Percentiles rank a stretch among this genome's conserved stretches.
Conservation (phyloP, 2,797 vertebrate genomes). For the Chelon auratus region DNA sequence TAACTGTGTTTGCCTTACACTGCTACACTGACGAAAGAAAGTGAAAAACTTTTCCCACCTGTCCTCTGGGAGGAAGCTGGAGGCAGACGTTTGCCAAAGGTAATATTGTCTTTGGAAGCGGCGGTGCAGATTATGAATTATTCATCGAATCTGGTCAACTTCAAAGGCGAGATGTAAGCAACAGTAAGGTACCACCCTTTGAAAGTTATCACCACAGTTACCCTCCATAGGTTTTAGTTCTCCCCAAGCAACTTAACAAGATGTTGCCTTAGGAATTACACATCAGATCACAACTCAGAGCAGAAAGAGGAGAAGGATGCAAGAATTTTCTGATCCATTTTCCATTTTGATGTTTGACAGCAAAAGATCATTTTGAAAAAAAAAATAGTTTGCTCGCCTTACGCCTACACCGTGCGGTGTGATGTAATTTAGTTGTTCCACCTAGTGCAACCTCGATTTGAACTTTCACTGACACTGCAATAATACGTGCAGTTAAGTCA, state of each 20-base stretch:
- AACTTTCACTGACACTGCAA: conserved; percentile 14
- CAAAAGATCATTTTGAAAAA: conserved; percentile 34
- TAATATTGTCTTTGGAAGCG: conserved; percentile 73
- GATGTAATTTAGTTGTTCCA: conserved; percentile 2
- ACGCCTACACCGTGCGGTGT: background rate
- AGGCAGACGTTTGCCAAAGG: conserved; percentile 74
- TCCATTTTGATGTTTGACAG: conserved; percentile 46
- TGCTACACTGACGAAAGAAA: conserved; percentile 44
- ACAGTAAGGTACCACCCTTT: conserved; percentile 42
- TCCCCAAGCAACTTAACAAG: conserved; percentile 56
- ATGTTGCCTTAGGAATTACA: conserved; percentile 61
- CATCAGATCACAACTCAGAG: conserved; percentile 47
- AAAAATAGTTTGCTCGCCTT: background rate
- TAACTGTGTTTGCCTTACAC: conserved; percentile 62
- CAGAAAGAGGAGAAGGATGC: background rate
- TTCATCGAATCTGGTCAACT: conserved; percentile 78
- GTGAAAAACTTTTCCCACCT: conserved; percentile 54
- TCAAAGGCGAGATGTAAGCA: conserved; percentile 72
- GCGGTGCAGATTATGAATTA: conserved; percentile 67
- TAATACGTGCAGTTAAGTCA: conserved; percentile 5
- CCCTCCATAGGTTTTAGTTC: conserved; percentile 51
- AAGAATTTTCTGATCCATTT: conserved; percentile 34
- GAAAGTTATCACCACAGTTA: conserved; percentile 48
- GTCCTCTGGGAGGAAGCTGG: conserved; percentile 62
- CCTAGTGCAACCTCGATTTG: conserved; percentile 5